These are phyloP conservation scores for Oppia nitens DNA, from an alignment of 1,140 invertebrate species.

Conservation along the genomic window DNA sequence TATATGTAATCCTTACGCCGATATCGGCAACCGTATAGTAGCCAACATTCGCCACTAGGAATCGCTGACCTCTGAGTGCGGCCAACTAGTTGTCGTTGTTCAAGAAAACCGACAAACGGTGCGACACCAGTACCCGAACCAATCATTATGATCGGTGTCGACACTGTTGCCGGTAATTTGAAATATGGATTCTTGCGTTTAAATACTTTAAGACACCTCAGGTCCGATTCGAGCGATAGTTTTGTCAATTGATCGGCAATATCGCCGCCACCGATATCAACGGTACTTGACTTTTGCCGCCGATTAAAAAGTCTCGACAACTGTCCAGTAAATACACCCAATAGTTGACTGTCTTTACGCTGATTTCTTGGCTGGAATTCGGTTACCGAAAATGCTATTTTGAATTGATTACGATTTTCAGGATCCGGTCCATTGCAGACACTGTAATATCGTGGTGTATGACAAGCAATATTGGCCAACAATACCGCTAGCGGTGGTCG, in stretches of 20 bases:
- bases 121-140: conserved; percentile 65
- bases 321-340: neutral
- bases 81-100: conserved; percentile 30
- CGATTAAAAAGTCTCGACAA: neutral
- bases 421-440: conserved; percentile 37
- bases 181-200: conserved; percentile 41
- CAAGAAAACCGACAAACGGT: conserved; percentile 43
- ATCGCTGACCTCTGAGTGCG: conserved; percentile 22
- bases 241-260: neutral
- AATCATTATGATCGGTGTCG: conserved; percentile 50
- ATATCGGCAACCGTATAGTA: conserved; percentile 61
- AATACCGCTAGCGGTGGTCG: conserved; percentile 40
- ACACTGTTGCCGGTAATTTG: conserved; percentile 35
- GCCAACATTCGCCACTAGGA: conserved; percentile 32
- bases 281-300: neutral
- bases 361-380: conserved; percentile 3
- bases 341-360: neutral
- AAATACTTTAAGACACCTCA: conserved; percentile 33
- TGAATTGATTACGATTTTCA: conserved; percentile 1
- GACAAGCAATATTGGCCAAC: conserved; percentile 38
- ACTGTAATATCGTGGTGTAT: conserved; percentile 59
- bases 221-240: neutral
- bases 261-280: no score
- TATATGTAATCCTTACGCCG: conserved; percentile 43
- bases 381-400: conserved; percentile 6